phyloP scores from a whole-genome alignment of 2,888 invertebrate genomes.

The Therioaphis trifolii region DNA sequence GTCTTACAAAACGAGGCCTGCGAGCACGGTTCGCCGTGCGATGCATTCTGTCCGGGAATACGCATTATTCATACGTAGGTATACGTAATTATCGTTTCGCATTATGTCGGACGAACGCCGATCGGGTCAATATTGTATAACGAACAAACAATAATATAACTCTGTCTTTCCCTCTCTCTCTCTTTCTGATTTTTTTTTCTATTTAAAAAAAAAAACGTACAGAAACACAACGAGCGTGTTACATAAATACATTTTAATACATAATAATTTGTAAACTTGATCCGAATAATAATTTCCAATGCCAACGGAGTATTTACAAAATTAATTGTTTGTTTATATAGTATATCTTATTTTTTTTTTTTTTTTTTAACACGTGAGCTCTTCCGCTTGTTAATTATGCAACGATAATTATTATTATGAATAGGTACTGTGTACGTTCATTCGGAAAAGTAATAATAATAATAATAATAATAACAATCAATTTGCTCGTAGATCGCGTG shows the following conservation, averaged over 20 bases:
- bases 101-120: no score
- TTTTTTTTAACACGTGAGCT: neutral
- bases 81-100: no score
- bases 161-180: no score
- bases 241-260: neutral
- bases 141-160: no score
- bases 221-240: no score
- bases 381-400: conserved; percentile 7
- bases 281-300: conserved; percentile 8
- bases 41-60: neutral
- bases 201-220: no score
- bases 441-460: no score
- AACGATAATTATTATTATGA: conserved; percentile 3
- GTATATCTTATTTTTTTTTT: neutral
- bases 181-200: no score
- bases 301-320: neutral
- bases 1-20: neutral
- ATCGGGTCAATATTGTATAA: neutral
- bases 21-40: neutral
- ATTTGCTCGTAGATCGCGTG: neutral
- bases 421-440: no score
- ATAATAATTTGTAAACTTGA: conserved; percentile 2
- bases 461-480: neutral
- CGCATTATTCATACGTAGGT: neutral
- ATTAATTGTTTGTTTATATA: neutral